Conservation (phyloP, 1,140 invertebrate species). For the Hestina assimilis region DNA sequence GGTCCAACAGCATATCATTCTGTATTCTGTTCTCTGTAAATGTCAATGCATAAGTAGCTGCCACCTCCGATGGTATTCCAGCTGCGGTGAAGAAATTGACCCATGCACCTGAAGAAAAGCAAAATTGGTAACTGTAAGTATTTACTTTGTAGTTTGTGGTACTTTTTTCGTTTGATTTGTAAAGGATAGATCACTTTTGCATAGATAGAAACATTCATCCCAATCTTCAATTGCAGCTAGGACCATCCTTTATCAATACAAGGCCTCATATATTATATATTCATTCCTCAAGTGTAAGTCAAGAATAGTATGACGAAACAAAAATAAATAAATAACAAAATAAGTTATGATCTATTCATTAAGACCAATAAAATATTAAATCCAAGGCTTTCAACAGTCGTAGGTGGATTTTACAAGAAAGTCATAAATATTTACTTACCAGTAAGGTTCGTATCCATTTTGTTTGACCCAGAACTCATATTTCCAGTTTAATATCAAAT, state of each 20-base stretch:
- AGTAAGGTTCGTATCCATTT: conserved; percentile 57
- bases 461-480: conserved; percentile 38
- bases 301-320: no score
- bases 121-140: neutral
- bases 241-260: no score
- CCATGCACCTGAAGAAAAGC: conserved; percentile 80
- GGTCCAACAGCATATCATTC: conserved; percentile 88
- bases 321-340: neutral
- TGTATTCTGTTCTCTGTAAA: conserved; percentile 91
- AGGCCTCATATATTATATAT: no score
- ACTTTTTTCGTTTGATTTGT: neutral
- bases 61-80: conserved; percentile 85
- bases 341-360: neutral
- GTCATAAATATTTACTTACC: conserved; percentile 30
- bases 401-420: neutral
- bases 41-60: conserved; percentile 88
- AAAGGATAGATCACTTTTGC: neutral
- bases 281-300: no score
- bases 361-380: neutral
- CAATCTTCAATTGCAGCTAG: no score
- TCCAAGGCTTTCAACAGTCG: conserved; percentile 7
- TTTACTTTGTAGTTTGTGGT: neutral
- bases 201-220: no score
- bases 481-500: conserved; percentile 32
- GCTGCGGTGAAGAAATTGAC: conserved; percentile 88